These are phyloP conservation scores for Vanessa tameamea DNA, from an alignment of 1,140 invertebrate genomes.

Conservation along the genomic window DNA sequence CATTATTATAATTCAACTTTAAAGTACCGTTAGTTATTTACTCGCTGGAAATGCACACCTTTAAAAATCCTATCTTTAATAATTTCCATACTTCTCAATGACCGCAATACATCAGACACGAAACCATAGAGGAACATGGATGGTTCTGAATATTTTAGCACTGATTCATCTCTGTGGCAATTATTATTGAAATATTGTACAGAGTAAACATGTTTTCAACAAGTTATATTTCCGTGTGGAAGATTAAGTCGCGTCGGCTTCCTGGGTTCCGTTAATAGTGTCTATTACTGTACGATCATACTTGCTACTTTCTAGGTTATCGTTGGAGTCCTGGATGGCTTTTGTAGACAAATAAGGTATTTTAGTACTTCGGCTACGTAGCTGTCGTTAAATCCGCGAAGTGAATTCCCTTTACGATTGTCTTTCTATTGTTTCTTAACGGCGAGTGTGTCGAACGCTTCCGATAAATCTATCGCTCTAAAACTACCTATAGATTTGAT, in stretches of 20 bases:
- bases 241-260: conserved; percentile 18
- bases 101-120: conserved; percentile 7
- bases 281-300: conserved; percentile 15
- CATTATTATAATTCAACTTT: no score
- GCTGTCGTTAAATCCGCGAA: conserved; percentile 13
- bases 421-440: conserved; percentile 18
- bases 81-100: conserved; percentile 10
- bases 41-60: background rate
- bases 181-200: conserved; percentile 34
- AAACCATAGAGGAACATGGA: background rate
- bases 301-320: conserved; percentile 33
- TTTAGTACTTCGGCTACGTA: conserved; percentile 11
- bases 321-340: conserved; percentile 30
- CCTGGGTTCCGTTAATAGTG: conserved; percentile 31
- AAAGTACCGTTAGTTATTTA: background rate
- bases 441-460: background rate
- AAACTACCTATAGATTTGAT: background rate
- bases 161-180: conserved; percentile 23
- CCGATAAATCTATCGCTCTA: background rate
- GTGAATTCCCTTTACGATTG: conserved; percentile 25
- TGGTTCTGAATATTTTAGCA: conserved; percentile 24
- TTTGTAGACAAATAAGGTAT: conserved; percentile 28
- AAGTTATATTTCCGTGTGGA: conserved; percentile 29
- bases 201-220: conserved; percentile 27
- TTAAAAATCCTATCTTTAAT: background rate